Evolutionary conservation across 2,113 vertebrate species (phyloP), one percentile per base, ranked within the genome.

Genomic region (Hippopotamus amphibius): DNA sequence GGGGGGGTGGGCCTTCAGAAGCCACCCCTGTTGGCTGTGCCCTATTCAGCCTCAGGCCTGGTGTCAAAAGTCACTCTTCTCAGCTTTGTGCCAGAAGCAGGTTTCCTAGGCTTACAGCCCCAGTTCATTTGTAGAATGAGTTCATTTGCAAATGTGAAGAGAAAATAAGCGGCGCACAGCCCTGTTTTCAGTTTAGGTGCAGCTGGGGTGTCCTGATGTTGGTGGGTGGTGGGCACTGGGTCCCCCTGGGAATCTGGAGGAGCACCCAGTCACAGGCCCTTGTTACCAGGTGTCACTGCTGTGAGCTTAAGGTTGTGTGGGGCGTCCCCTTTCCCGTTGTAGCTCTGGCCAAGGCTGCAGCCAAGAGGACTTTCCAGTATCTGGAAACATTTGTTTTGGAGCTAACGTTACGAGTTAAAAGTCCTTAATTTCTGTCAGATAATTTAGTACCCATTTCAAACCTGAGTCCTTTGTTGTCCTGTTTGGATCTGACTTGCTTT

Each of bases 341-440:
- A 5, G 9, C 0, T 11, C 24, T 12, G 12, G 30, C 19, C 3
- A 0, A 21, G 15, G 4, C 26, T 14, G 50, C 9, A 2, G 55
- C 72, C 21, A 48, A 8, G 65, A 26, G 50, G 61, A 33, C 3
- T 16, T 30, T 21, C 37, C 4, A 2, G 4, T 33, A 46, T 53
- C 0, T 2, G 59, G 15, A 22, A 43, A 33, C 13, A 28, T 28
- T 7, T 55, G 37, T 6, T 30, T 12, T 46, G 15, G 46, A 41
- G 82, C 10, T 71, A 10, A 48, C 6, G 0, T 50, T 8, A 3
- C 4, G 12, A 48, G 17, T 24, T 82, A 55, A 89, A 37, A 53
- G 37, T 15, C 30, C 37, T 21, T 59, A 22, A 19, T 43, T 76
- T 72, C 55, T 76, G 11, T 30, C 26, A 84, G 33, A 19, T 37